These are phyloP conservation scores for Saccostrea cuccullata DNA, from an alignment of 1,140 invertebrate species.

Conservation along the genomic window DNA sequence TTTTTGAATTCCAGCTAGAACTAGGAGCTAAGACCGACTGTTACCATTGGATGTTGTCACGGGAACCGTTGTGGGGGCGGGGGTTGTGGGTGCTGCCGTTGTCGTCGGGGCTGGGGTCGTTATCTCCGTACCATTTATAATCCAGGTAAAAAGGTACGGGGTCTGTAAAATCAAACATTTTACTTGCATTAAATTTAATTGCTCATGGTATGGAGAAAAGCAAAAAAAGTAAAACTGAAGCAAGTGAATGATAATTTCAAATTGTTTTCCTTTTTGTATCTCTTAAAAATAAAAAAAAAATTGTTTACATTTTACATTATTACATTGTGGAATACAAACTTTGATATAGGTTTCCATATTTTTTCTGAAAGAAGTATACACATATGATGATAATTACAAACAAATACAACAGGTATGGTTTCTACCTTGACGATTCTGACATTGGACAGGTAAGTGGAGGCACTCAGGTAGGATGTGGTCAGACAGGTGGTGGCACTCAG, in stretches of 20 bases:
- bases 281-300: no score
- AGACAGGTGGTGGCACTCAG: slow-evolving; percentile 51
- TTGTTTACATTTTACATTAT: no score
- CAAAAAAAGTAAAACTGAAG: no score
- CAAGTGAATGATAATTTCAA: no score
- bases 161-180: slow-evolving; percentile 39
- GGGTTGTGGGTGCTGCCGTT: not conserved
- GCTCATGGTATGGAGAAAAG: no score
- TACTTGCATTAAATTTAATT: not conserved
- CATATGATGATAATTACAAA: no score
- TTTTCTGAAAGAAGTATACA: no score
- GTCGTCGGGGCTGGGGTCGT: slow-evolving; percentile 36
- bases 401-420: not conserved
- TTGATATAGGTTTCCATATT: no score
- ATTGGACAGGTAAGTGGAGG: slow-evolving; percentile 54
- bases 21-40: not conserved
- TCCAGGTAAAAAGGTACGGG: slow-evolving; percentile 51
- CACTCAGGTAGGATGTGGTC: slow-evolving; percentile 45
- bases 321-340: no score
- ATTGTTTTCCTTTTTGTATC: no score
- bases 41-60: slow-evolving; percentile 10
- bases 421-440: slow-evolving; percentile 63
- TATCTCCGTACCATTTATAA: slow-evolving; percentile 37
- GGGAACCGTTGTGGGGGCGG: not conserved
- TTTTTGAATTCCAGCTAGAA: not conserved